Evolutionary conservation across 2,888 invertebrate species (phyloP), one percentile per base, ranked within the genome.

Genomic region (Mythimna albipuncta): DNA sequence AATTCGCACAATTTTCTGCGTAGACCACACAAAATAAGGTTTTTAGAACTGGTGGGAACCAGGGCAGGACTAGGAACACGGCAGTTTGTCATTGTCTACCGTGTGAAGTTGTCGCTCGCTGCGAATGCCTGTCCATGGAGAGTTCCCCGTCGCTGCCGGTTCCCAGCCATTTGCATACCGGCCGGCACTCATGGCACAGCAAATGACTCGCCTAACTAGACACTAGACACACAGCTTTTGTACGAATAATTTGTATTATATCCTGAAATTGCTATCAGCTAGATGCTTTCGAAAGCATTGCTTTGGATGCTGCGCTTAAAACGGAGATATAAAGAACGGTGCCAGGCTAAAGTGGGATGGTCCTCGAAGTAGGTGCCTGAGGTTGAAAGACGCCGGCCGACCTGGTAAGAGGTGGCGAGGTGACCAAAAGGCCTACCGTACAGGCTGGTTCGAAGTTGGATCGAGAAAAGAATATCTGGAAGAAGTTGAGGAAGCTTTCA

Each of bases 101-200:
- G 72, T 79, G 75, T 75, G 81, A 78, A 75, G 80, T 59, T 64
- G 32, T 47, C 47, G 47, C 10, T 57, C 62, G 65, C 64, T 64
- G 67, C 59, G 59, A 61, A 61, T 67, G 59, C 32, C 63, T 52
- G 65, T 72, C 72, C 81, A 58, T 69, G 58, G 69, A 68, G 69
- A 68, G 69, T 62, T 61, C 58, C 50, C 9, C 35, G 50, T 35
- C 64, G 69, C 61, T 26, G 69, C 57, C 68, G 54, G 83, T 61
- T 83, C 76, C 44, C 72, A 83, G 70, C 58, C 67, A 82, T 81
- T 83, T 69, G 80, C 80, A 79, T 81, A 79, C 61, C 44, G 57
- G 58, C 61, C 44, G 57, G 58, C 16, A 21, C 62, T 57, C 44
- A 65, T 41, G 47, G 55, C 32, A 32, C 63, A 64, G 64, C 70